phyloP scores from a whole-genome alignment of 1,140 invertebrate genomes.

The Drosophila nigromelanica region DNA sequence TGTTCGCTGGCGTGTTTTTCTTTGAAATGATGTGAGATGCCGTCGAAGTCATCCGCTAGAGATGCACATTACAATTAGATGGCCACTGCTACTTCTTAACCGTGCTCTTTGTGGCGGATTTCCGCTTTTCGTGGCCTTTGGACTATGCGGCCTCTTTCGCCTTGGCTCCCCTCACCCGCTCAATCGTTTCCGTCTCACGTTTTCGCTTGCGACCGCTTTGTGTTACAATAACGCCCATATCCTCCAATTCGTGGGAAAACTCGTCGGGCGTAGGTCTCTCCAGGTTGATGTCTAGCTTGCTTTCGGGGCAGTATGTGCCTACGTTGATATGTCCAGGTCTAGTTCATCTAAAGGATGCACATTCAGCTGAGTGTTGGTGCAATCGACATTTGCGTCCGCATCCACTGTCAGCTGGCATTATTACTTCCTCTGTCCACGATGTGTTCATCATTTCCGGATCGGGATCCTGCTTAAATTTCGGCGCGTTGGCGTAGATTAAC shows the following conservation, averaged over 20 bases:
- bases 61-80: slow-evolving; percentile 75
- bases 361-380: slow-evolving; percentile 43
- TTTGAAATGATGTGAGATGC: slow-evolving; percentile 73
- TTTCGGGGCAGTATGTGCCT: slow-evolving; percentile 28
- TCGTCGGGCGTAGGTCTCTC: slow-evolving; percentile 60
- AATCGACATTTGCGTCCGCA: slow-evolving; percentile 16
- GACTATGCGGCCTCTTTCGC: slow-evolving; percentile 29
- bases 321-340: slow-evolving; percentile 41
- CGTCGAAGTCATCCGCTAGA: slow-evolving; percentile 68
- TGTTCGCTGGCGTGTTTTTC: slow-evolving; percentile 60
- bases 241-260: slow-evolving; percentile 42
- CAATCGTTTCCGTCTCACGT: slow-evolving; percentile 26
- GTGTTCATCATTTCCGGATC: slow-evolving; percentile 56
- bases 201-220: slow-evolving; percentile 65
- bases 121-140: slow-evolving; percentile 46
- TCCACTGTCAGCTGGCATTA: slow-evolving; percentile 64
- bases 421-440: slow-evolving; percentile 68
- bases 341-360: slow-evolving; percentile 67
- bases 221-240: slow-evolving; percentile 57
- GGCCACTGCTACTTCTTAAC: slow-evolving; percentile 64
- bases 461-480: slow-evolving; percentile 62
- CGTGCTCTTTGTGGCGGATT: slow-evolving; percentile 38
- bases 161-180: slow-evolving; percentile 37
- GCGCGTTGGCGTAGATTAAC: slow-evolving; percentile 64
- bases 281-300: slow-evolving; percentile 55